These are phyloP conservation scores for Amphibalanus amphitrite DNA, from an alignment of 1,140 invertebrate genomes.

Conservation along the genomic window DNA sequence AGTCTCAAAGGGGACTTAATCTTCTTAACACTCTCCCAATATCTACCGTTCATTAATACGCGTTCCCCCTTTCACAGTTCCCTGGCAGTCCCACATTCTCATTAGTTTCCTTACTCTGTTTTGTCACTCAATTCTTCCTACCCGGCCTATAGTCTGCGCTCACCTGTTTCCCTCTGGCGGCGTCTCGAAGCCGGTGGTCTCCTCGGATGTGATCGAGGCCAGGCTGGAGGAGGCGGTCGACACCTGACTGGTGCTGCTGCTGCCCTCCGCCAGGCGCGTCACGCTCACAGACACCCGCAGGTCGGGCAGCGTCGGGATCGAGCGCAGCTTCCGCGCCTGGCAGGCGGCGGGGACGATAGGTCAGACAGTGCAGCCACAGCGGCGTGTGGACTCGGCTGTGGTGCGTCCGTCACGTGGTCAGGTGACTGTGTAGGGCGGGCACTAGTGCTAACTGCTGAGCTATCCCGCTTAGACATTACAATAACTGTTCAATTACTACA, in stretches of 20 bases:
- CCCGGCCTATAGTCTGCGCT: background rate
- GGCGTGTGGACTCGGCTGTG: background rate
- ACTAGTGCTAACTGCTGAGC: background rate
- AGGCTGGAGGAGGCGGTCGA: background rate
- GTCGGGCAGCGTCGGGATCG: background rate
- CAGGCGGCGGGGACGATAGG: background rate
- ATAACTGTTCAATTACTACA: background rate
- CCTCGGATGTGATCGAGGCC: background rate
- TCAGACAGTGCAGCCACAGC: background rate
- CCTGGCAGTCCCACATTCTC: background rate
- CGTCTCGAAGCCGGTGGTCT: background rate
- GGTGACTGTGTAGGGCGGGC: background rate
- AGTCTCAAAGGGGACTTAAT: no score
- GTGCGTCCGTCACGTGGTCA: background rate
- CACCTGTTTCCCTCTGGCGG: background rate
- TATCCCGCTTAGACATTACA: background rate
- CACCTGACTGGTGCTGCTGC: background rate
- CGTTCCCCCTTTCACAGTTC: background rate
- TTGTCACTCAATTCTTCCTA: no score
- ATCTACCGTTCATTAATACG: background rate
- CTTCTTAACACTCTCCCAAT: background rate
- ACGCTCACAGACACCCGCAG: background rate
- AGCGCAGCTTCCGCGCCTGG: background rate
- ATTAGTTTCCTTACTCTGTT: no score
- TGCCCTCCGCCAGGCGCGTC: background rate